Evolutionary conservation across 1,140 invertebrate species (phyloP).

Genomic region (Bombyx mandarina): DNA sequence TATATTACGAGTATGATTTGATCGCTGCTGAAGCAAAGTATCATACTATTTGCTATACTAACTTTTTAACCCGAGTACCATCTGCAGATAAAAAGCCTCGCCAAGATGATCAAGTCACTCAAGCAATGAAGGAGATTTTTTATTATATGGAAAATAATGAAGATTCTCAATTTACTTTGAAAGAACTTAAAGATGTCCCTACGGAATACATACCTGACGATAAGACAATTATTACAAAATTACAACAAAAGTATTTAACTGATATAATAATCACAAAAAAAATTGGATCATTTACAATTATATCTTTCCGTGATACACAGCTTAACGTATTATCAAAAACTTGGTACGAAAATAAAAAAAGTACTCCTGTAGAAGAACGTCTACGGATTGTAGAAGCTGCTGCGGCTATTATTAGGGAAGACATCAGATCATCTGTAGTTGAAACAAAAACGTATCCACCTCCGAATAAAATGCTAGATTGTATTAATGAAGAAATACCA

Average conservation of each 20-base stretch:
- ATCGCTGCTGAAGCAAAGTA: slow-evolving; percentile 20
- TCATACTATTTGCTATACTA: slow-evolving; percentile 36
- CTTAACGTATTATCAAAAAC: slow-evolving; percentile 20
- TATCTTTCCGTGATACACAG: slow-evolving; percentile 16
- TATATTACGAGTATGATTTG: slow-evolving; percentile 29
- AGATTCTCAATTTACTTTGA: slow-evolving; percentile 33
- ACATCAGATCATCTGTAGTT: slow-evolving; percentile 34
- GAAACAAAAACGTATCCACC: slow-evolving; percentile 38
- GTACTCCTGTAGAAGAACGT: slow-evolving; percentile 26
- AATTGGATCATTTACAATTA: slow-evolving; percentile 20
- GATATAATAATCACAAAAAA: slow-evolving; percentile 23
- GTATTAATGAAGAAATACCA: slow-evolving; percentile 36
- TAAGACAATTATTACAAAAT: slow-evolving; percentile 4
- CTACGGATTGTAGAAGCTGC: slow-evolving; percentile 37
- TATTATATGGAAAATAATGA: slow-evolving; percentile 28
- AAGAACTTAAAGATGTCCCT: slow-evolving; percentile 25
- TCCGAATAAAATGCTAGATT: slow-evolving; percentile 24
- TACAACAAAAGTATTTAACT: slow-evolving; percentile 25
- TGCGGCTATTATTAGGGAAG: slow-evolving; percentile 41
- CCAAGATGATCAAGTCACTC: slow-evolving; percentile 22
- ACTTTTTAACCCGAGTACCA: slow-evolving; percentile 28
- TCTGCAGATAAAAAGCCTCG: slow-evolving; percentile 42
- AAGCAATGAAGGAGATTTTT: slow-evolving; percentile 29
- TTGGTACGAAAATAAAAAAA: slow-evolving; percentile 12
- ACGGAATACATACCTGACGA: slow-evolving; percentile 17